Percentiles rank a stretch among this genome's conserved stretches.
phyloP scores from a whole-genome alignment of 2,113 vertebrate species.

The Malurus elegans region DNA sequence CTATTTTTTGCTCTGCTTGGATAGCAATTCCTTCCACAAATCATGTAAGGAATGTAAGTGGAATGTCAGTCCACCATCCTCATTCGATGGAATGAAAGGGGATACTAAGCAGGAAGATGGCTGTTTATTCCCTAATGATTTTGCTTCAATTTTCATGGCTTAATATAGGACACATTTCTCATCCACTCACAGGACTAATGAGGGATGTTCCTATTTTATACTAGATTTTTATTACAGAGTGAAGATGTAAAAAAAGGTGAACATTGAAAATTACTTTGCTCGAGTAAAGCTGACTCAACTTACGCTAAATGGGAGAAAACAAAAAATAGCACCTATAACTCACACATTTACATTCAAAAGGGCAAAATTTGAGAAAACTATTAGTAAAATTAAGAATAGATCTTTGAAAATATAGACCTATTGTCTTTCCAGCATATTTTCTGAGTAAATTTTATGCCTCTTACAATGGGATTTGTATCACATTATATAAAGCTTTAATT shows the following conservation, averaged over 20 bases:
- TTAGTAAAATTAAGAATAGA: neutral
- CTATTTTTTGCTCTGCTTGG: neutral
- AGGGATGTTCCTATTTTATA: neutral
- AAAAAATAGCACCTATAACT: neutral
- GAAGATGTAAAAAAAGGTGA: neutral
- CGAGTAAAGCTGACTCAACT: neutral
- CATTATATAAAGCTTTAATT: neutral
- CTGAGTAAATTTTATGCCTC: neutral
- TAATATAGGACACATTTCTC: neutral
- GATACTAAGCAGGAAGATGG: neutral
- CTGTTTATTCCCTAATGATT: neutral
- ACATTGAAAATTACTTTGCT: neutral
- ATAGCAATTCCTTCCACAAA: neutral
- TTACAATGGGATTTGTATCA: neutral
- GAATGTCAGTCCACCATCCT: neutral
- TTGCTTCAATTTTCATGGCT: neutral
- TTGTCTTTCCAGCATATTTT: neutral
- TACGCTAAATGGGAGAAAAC: neutral
- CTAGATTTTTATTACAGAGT: rapidly evolving
- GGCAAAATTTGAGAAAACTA: neutral
- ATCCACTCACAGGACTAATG: neutral
- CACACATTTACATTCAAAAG: neutral
- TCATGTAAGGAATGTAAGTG: neutral
- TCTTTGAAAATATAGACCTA: neutral
- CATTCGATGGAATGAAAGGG: neutral